These are phyloP conservation scores for Muscina levida DNA, from an alignment of 2,888 invertebrate genomes.

Conservation along the genomic window DNA sequence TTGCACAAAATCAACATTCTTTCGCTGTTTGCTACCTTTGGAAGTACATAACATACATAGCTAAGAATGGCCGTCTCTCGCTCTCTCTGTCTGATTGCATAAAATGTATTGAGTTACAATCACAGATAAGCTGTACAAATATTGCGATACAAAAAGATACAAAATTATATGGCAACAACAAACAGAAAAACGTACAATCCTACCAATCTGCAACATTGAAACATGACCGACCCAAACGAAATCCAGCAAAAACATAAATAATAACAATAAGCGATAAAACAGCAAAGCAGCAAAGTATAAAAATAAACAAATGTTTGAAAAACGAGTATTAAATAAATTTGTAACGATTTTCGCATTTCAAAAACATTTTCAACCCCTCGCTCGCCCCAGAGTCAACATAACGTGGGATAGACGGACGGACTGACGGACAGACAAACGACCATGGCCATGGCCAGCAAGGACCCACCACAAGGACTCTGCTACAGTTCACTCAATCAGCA, in stretches of 20 bases:
- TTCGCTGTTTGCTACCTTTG: too few species aligned
- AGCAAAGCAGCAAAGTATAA: slow-evolving; percentile 43
- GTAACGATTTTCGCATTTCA: slow-evolving; percentile 78
- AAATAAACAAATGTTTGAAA: slow-evolving; percentile 60
- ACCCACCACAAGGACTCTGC: not conserved
- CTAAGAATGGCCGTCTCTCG: not conserved
- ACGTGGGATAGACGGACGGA: slow-evolving; percentile 35
- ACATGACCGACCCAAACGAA: slow-evolving; percentile 5
- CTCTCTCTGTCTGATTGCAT: slow-evolving; percentile 40
- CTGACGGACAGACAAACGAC: slow-evolving; percentile 32
- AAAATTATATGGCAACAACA: slow-evolving; percentile 55
- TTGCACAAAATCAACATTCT: too few species aligned
- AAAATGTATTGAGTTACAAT: slow-evolving; percentile 78
- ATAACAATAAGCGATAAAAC: slow-evolving; percentile 55
- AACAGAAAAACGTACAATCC: slow-evolving; percentile 4
- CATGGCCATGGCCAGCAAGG: not conserved
- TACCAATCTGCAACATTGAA: slow-evolving; percentile 47
- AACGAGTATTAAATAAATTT: slow-evolving; percentile 71
- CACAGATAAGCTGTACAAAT: slow-evolving; percentile 79
- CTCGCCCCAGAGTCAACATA: slow-evolving; percentile 26
- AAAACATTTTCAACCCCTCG: slow-evolving; percentile 48
- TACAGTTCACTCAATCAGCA: slow-evolving; percentile 37
- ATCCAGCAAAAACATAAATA: slow-evolving; percentile 29
- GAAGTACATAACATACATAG: slow-evolving; percentile 11
- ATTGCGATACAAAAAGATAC: slow-evolving; percentile 66